A percentile compares a stretch with the other conserved stretches of the same genome.
phyloP scores from a whole-genome alignment of 1,140 invertebrate species.

The Musca domestica region DNA sequence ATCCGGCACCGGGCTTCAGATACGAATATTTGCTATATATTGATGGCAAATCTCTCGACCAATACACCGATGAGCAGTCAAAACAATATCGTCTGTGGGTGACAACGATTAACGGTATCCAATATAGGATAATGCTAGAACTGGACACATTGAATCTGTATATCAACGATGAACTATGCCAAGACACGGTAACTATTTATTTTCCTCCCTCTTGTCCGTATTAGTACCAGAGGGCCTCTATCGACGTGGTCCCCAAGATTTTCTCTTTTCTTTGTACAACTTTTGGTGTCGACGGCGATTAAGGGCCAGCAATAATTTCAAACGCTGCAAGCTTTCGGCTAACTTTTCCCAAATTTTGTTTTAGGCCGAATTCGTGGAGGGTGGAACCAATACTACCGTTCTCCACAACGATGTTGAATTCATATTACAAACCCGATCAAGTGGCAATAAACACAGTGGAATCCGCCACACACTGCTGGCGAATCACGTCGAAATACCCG shows the following conservation, averaged over 20 bases:
- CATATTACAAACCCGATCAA: conserved; percentile 47
- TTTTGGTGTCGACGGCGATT: too few relatives aligned
- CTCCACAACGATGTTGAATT: conserved; percentile 45
- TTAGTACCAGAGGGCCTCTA: too few relatives aligned
- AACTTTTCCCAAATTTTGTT: conserved; percentile 17
- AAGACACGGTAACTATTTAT: conserved; percentile 37
- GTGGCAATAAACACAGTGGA: conserved; percentile 50
- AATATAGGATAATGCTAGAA: conserved; percentile 66
- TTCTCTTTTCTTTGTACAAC: too few relatives aligned
- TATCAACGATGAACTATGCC: conserved; percentile 46
- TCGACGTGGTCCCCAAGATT: too few relatives aligned
- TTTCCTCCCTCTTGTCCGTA: too few relatives aligned
- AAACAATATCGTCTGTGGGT: conserved; percentile 62
- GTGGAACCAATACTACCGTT: conserved; percentile 81
- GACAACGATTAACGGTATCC: conserved; percentile 43
- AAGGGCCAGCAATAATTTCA: too few relatives aligned
- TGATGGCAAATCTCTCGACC: conserved; percentile 72
- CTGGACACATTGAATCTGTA: conserved; percentile 50
- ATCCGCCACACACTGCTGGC: conserved; percentile 45
- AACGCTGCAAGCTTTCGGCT: too few relatives aligned
- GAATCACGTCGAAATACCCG: conserved; percentile 43
- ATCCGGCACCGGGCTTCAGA: conserved; percentile 75
- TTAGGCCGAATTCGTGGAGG: conserved; percentile 76
- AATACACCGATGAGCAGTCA: conserved; percentile 74
- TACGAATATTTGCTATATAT: conserved; percentile 76